Percentiles rank a stretch among this genome's conserved stretches.
phyloP scores from a whole-genome alignment of 2,797 vertebrate genomes.

The Kryptolebias ocellatus region DNA sequence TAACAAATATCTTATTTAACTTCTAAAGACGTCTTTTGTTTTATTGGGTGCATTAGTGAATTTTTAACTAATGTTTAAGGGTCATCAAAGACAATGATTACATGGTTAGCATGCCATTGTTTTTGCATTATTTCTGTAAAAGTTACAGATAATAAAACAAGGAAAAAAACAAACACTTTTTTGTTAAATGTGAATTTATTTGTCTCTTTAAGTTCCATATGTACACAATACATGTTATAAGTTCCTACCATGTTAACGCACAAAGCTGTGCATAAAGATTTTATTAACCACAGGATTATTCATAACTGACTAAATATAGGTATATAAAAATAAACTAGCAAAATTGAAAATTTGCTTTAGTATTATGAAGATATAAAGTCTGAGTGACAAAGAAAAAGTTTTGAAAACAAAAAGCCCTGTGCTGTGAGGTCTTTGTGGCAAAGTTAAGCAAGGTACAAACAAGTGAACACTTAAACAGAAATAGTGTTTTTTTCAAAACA shows the following conservation, averaged over 20 bases:
- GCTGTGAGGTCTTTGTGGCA: not conserved
- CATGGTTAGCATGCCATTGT: too few relatives aligned
- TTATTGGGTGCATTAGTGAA: too few relatives aligned
- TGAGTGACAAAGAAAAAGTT: not conserved
- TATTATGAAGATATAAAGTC: slow-evolving; percentile 11
- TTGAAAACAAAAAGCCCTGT: slow-evolving; percentile 9
- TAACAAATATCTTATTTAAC: too few relatives aligned
- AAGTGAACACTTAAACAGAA: not conserved
- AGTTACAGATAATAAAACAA: too few relatives aligned
- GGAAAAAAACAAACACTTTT: not conserved
- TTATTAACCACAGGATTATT: slow-evolving; percentile 2
- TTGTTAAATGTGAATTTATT: slow-evolving; percentile 56
- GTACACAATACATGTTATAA: slow-evolving; percentile 20
- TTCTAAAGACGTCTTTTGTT: too few relatives aligned
- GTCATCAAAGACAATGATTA: too few relatives aligned
- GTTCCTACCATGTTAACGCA: slow-evolving; percentile 24
- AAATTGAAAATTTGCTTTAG: slow-evolving; percentile 4
- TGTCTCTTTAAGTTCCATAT: slow-evolving; percentile 18
- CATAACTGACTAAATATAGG: slow-evolving; percentile 12
- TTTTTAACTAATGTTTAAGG: too few relatives aligned
- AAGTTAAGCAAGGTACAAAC: not conserved
- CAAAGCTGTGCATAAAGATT: slow-evolving; percentile 3
- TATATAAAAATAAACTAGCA: slow-evolving; percentile 7
- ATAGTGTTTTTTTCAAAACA: slow-evolving; percentile 6
- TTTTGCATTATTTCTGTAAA: too few relatives aligned